These are phyloP conservation scores for Cryptotermes secundus DNA, from an alignment of 1,140 invertebrate species.

Conservation along the genomic window DNA sequence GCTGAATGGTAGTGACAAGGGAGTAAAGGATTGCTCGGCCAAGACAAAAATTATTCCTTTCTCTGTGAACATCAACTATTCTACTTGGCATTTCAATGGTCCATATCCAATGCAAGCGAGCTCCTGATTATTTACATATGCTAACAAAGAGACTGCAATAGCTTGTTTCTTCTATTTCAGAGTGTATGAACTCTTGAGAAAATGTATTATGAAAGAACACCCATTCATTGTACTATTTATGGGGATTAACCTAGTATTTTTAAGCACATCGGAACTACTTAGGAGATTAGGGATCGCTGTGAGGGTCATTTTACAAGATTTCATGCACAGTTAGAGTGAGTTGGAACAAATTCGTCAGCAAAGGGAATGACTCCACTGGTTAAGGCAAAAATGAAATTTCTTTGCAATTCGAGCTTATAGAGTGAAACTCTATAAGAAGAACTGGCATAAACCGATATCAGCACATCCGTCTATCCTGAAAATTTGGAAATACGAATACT, in stretches of 20 bases:
- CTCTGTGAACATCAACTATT: neutral
- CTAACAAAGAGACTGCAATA: neutral
- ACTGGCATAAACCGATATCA: no score
- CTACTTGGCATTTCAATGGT: neutral
- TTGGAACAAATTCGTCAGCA: no score
- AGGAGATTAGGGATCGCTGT: no score
- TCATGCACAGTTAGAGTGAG: no score
- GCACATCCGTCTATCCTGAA: no score
- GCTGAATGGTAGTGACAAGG: neutral
- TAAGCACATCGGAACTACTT: no score
- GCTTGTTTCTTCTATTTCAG: neutral
- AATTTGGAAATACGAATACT: no score
- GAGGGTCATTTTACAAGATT: no score
- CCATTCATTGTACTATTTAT: neutral
- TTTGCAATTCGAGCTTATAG: no score
- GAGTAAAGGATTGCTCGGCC: neutral
- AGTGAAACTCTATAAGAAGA: no score
- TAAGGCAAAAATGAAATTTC: no score
- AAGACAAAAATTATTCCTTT: neutral
- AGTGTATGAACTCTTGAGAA: neutral
- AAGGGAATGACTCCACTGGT: no score
- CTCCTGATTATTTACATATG: constrained; percentile 9
- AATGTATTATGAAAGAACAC: neutral
- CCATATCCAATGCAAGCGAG: neutral
- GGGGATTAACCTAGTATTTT: neutral